Conservation (phyloP, 2,888 invertebrate genomes). For the Ichneumoninae sp. region DNA sequence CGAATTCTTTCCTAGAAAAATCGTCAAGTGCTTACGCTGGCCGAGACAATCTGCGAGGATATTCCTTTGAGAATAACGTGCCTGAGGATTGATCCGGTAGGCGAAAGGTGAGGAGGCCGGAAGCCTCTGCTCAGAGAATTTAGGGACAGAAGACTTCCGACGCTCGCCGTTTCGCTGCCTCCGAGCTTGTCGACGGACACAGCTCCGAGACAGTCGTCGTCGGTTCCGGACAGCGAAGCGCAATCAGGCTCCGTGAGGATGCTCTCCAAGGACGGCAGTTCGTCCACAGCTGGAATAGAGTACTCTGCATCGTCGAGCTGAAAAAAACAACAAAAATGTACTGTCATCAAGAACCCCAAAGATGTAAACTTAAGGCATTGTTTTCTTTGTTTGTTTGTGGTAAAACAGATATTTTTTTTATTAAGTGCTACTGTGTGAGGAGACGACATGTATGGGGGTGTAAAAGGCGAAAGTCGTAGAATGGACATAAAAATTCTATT, state of each 20-base stretch:
- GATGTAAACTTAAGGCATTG: background rate
- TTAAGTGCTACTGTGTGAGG: background rate
- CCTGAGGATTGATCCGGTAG: slow-evolving; percentile 88
- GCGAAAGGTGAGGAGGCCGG: slow-evolving; percentile 81
- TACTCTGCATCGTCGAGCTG: slow-evolving; percentile 93
- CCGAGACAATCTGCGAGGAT: slow-evolving; percentile 94
- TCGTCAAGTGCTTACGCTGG: slow-evolving; percentile 87
- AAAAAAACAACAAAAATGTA: slow-evolving; percentile 3
- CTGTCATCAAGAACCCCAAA: slow-evolving; percentile 19
- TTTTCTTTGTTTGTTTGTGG: too few relatives aligned
- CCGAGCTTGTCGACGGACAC: slow-evolving; percentile 77
- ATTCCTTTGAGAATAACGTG: slow-evolving; percentile 94
- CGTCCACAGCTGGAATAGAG: slow-evolving; percentile 91
- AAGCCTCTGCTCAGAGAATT: slow-evolving; percentile 79
- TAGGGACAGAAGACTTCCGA: slow-evolving; percentile 85
- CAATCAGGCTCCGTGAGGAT: slow-evolving; percentile 91
- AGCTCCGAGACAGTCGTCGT: slow-evolving; percentile 82
- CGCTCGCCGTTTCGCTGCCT: slow-evolving; percentile 85
- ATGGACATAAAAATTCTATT: too few relatives aligned
- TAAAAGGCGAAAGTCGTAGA: too few relatives aligned
- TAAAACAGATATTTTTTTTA: too few relatives aligned
- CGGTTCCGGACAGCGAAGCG: slow-evolving; percentile 86
- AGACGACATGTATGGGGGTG: background rate
- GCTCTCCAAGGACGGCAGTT: slow-evolving; percentile 92
- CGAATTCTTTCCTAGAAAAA: slow-evolving; percentile 15